Evolutionary conservation across 2,797 vertebrate species (phyloP), one percentile per base, ranked within the genome.

Genomic region (Poecilia picta): DNA sequence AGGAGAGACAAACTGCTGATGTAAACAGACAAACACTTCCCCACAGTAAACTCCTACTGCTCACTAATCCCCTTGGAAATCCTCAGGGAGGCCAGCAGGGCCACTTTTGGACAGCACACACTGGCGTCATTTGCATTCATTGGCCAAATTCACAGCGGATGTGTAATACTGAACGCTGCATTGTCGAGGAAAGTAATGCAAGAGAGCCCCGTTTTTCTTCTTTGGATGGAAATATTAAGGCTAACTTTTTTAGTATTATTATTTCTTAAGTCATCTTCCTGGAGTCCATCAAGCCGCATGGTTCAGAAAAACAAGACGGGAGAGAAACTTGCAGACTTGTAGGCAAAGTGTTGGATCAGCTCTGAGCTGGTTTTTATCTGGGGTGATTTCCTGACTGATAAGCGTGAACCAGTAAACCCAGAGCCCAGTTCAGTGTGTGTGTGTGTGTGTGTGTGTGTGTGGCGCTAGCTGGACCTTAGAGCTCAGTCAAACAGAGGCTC

Each of bases 91-190:
- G 43, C 11, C 83, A 81, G 81, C 31, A 5, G 84, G 87, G 79
- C 45, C 85, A 83, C 76, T 86, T 90, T 92, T 88, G 88, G 90
- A 89, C 89, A 85, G 80, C 79, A 78, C 82, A 76, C 84, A 39
- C 72, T 74, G 84, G 81, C 73, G 18, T 88, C 76, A 88, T 91
- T 93, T 90, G 82, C 85, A 94, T 93, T 91, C 83, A 87, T 86
- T 79, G 82, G 88, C 33, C 0, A 25, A 80, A 64, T 12, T 23
- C 83, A 66, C 78, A 51, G 33, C 33, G 59, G 51, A 51, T 75
- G 74, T 70, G 83, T 23, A 62, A 72, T 73, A 47, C 68, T 41
- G 70, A 79, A 59, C 33, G 10, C 62, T 23, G 57, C 73, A 13
- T 43, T 31, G 79, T 75, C 79, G 68, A 79, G 36, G 71, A 76